Percentiles rank a stretch among this genome's conserved stretches.
Evolutionary conservation across 2,797 vertebrate genomes (phyloP).

Genomic region (Aphelocoma californica): DNA sequence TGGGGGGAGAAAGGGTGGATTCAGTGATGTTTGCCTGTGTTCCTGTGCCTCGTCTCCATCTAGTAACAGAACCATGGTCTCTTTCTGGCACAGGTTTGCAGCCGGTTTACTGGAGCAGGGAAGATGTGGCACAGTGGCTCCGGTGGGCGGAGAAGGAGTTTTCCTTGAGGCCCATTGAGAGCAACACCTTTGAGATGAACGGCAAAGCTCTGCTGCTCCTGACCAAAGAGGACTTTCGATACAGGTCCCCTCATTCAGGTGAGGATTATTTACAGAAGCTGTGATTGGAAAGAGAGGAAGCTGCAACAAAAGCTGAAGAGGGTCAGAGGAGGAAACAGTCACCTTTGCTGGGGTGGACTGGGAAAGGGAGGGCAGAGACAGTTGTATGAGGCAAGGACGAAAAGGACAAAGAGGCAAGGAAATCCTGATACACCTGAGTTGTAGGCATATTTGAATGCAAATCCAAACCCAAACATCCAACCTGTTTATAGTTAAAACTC

Average conservation of each 20-base stretch:
- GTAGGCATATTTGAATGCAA: background rate
- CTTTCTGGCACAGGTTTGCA: conserved; percentile 83
- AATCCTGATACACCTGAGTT: background rate
- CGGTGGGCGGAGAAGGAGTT: conserved; percentile 96
- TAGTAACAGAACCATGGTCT: background rate
- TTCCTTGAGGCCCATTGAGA: conserved; percentile 90
- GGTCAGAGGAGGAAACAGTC: background rate
- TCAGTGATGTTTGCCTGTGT: background rate
- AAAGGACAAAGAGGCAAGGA: background rate
- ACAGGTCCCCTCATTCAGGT: conserved; percentile 95
- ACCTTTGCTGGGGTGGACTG: background rate
- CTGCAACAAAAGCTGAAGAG: background rate
- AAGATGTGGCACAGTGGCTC: conserved; percentile 95
- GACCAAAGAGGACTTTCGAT: conserved; percentile 99
- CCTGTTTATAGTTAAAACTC: background rate
- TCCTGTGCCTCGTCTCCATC: background rate
- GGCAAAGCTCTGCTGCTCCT: conserved; percentile 96
- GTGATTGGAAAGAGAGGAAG: background rate
- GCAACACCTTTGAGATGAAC: conserved; percentile 95
- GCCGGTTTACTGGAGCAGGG: conserved; percentile 92
- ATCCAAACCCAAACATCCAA: background rate
- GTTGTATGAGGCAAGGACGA: background rate
- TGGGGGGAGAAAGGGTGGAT: background rate
- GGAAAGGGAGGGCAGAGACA: background rate
- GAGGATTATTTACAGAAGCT: conserved; percentile 29